These are phyloP conservation scores for Chloroclystis v-ata DNA, from an alignment of 2,888 invertebrate species.

Conservation along the genomic window DNA sequence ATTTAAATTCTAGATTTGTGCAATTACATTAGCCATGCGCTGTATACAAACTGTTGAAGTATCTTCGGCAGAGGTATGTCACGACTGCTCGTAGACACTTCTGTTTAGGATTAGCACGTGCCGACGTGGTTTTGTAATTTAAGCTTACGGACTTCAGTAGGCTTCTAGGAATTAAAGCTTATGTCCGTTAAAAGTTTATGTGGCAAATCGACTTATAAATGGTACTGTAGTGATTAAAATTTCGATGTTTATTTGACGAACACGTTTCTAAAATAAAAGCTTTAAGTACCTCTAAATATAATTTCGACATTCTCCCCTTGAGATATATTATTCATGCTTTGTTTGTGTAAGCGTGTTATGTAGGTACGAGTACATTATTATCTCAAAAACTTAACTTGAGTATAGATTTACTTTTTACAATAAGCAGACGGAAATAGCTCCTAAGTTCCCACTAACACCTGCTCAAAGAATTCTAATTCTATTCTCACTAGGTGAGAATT, in stretches of 20 bases:
- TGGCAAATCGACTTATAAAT: no score
- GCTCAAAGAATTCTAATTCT: slow-evolving; percentile 12
- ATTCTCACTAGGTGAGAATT: slow-evolving; percentile 14
- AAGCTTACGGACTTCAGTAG: slow-evolving; percentile 3
- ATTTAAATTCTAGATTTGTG: background rate
- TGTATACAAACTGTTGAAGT: slow-evolving; percentile 6
- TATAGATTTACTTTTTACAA: no score
- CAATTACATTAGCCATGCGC: background rate
- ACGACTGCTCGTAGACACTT: slow-evolving; percentile 66
- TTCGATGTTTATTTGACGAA: no score
- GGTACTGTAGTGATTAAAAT: no score
- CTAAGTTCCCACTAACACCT: slow-evolving; percentile 11
- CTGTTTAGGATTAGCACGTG: slow-evolving; percentile 49
- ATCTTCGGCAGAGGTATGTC: slow-evolving; percentile 58
- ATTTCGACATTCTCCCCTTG: no score
- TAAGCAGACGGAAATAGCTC: slow-evolving; percentile 5
- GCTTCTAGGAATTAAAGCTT: background rate
- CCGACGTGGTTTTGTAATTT: slow-evolving; percentile 24
- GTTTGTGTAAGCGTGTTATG: no score
- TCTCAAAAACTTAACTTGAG: no score
- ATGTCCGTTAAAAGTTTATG: no score
- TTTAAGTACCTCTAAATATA: no score
- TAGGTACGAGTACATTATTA: no score
- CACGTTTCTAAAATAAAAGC: no score
- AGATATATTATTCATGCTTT: no score